These are phyloP conservation scores for Talpa occidentalis DNA, from an alignment of 2,113 vertebrate genomes.

Conservation along the genomic window DNA sequence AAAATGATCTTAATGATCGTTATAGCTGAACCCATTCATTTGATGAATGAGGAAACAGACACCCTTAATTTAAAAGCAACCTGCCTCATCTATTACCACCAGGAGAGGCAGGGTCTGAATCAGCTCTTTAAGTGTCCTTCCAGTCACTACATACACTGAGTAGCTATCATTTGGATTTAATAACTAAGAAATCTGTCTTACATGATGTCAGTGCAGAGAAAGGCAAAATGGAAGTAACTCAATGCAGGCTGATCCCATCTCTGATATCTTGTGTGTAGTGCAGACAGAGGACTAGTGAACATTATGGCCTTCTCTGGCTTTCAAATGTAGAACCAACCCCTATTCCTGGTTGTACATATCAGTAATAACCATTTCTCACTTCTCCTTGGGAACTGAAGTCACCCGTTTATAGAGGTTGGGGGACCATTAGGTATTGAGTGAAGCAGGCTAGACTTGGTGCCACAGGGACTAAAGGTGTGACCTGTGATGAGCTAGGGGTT, in stretches of 20 bases:
- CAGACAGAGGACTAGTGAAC: not conserved
- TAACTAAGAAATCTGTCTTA: slow-evolving; percentile 38
- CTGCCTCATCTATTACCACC: not conserved
- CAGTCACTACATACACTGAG: not conserved
- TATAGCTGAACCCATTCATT: slow-evolving; percentile 27
- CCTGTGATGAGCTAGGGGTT: not conserved
- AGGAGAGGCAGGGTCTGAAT: slow-evolving; percentile 21
- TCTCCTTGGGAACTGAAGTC: slow-evolving; percentile 13
- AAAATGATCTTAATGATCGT: slow-evolving; percentile 41
- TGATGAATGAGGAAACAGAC: slow-evolving; percentile 54
- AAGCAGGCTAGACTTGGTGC: not conserved
- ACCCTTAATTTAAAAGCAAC: slow-evolving; percentile 33
- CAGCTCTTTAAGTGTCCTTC: not conserved
- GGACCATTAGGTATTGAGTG: not conserved
- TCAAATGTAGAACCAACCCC: not conserved
- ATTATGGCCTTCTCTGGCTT: not conserved
- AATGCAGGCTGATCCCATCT: not conserved
- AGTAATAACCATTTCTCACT: slow-evolving; percentile 6
- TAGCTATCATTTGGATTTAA: slow-evolving; percentile 49
- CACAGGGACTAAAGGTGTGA: not conserved
- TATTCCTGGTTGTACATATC: not conserved
- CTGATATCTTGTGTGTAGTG: not conserved
- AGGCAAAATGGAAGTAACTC: not conserved
- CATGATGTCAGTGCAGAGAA: not conserved
- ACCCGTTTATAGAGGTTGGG: not conserved